Percentiles rank a stretch among this genome's conserved stretches.
phyloP scores from a whole-genome alignment of 2,888 invertebrate genomes.

The Tubiluchus corallicola region DNA sequence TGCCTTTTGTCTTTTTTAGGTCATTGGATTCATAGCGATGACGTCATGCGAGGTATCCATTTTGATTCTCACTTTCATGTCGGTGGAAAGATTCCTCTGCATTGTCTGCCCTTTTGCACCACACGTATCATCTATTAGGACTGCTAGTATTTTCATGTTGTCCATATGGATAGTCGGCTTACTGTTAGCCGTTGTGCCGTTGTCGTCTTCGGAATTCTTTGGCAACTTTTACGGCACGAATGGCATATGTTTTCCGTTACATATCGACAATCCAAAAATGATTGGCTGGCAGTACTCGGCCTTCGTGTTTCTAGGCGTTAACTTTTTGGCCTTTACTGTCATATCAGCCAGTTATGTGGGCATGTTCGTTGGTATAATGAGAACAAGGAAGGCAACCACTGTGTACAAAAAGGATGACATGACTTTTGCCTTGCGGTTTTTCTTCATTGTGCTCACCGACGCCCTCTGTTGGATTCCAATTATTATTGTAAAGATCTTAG shows the following conservation, averaged over 20 bases:
- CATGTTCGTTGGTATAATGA: slow-evolving; percentile 43
- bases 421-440: neutral
- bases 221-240: slow-evolving; percentile 8
- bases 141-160: slow-evolving; percentile 34
- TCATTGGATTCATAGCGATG: slow-evolving; percentile 43
- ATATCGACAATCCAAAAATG: slow-evolving; percentile 5
- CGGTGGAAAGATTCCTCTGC: slow-evolving; percentile 40
- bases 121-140: slow-evolving; percentile 17
- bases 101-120: slow-evolving; percentile 12
- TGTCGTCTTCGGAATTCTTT: slow-evolving; percentile 37
- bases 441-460: neutral
- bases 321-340: neutral
- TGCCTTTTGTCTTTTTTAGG: too few relatives aligned
- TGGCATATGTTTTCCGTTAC: neutral
- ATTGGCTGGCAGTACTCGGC: slow-evolving; percentile 6
- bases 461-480: slow-evolving; percentile 5
- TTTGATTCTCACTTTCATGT: slow-evolving; percentile 46
- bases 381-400: slow-evolving; percentile 36
- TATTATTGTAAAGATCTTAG: slow-evolving; percentile 4
- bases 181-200: slow-evolving; percentile 43
- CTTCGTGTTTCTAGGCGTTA: slow-evolving; percentile 1
- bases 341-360: slow-evolving; percentile 36
- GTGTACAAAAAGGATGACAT: neutral
- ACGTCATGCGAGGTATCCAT: slow-evolving; percentile 47
- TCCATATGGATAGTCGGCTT: slow-evolving; percentile 42